Conservation (phyloP, 2,797 vertebrate species). For the Pseudocheirus occidentalis region DNA sequence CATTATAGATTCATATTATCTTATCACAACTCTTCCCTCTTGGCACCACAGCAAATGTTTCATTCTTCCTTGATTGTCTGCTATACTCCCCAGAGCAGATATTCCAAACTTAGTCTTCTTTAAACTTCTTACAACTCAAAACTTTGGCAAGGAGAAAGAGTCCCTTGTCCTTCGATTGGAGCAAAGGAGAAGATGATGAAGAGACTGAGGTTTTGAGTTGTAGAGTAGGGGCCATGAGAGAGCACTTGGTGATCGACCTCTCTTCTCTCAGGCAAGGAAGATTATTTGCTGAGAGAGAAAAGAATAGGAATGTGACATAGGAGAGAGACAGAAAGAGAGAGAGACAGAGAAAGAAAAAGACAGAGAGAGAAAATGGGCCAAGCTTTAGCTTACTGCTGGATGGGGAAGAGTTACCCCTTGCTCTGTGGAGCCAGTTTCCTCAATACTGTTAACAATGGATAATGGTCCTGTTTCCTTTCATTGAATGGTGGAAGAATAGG, state of each 20-base stretch:
- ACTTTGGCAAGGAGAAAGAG: neutral
- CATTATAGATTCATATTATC: neutral
- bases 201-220: neutral
- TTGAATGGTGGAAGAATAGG: neutral
- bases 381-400: neutral
- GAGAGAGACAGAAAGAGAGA: too few relatives aligned
- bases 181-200: neutral
- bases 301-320: neutral
- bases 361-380: neutral
- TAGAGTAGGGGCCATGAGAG: neutral
- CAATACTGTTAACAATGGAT: neutral
- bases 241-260: neutral
- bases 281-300: neutral
- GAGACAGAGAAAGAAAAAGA: too few relatives aligned
- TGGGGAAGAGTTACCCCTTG: neutral
- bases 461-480: neutral
- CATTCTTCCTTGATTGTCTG: neutral
- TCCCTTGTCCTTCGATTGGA: neutral
- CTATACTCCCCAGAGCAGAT: neutral
- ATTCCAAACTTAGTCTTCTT: neutral
- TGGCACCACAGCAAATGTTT: neutral
- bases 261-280: neutral
- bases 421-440: neutral
- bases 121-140: too few relatives aligned
- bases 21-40: neutral